Evolutionary conservation across 2,113 vertebrate species (phyloP), one percentile per base, ranked within the genome.

Genomic region (Triplophysa rosa): DNA sequence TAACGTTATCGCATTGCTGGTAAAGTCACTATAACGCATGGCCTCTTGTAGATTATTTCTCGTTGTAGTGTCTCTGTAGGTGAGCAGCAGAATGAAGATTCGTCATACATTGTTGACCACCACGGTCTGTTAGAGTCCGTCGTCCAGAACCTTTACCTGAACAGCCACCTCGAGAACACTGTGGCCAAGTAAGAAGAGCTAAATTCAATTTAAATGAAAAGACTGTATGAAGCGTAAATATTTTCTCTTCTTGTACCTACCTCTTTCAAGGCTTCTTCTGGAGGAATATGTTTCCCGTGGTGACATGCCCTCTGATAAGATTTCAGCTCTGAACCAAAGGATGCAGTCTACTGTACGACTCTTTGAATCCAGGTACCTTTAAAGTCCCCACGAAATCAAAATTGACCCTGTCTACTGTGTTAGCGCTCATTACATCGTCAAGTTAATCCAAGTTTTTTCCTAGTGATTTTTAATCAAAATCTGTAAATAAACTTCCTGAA

Each of bases 351-450:
- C 97, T 52, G 85, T 99, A 66, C 93, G 95, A 62, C 92, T 96
- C 72, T 88, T 99, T 0, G 98, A 99, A 91, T 94, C 86, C 91
- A 96, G 91, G 97, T 98, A 90, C 90, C 94, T 86, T 24, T 37
- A 11, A 6, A 66, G 37, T 17, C 17, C 17, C 14, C 11, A 14
- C 6, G 33, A 37, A 37, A 37, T 37, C 33, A 37, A 1, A 7
- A 37, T 24, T 24, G 24, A 24, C 24, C 24, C 24, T 24, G 24
- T 24, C 24, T 24, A 24, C 24, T 24, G 1, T 24, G 24, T 24
- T 24, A 24, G 24, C 24, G 24, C 24, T 24, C 24, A 24, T 24
- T 24, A 24, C 24, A 24, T 24, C 24, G 24, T 24, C 24, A 24
- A 24, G 24, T 2, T 24, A 24, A 24, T 24, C 24, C 24, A 24